phyloP scores from a whole-genome alignment of 2,797 vertebrate genomes.

The Moxostoma hubbsi region DNA sequence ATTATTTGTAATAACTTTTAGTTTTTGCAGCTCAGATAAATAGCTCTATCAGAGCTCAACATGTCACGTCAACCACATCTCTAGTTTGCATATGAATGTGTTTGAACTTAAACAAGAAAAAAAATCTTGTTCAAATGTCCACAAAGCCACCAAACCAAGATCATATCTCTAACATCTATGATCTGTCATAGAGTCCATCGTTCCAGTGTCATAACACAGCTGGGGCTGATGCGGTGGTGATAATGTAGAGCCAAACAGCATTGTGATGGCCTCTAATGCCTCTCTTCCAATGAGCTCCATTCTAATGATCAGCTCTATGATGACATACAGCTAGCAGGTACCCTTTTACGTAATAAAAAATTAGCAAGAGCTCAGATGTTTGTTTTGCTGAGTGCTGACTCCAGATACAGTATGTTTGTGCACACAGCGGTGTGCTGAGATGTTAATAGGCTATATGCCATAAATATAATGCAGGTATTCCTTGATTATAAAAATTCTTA shows the following conservation, averaged over 20 bases:
- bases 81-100: too few species aligned
- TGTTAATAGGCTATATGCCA: background rate
- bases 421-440: conserved; percentile 2
- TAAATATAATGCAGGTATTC: too few species aligned
- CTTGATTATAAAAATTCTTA: too few species aligned
- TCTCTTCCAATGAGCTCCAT: conserved; percentile 20
- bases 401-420: background rate
- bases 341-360: conserved; percentile 5
- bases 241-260: conserved; percentile 18
- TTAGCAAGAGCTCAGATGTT: background rate
- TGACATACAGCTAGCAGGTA: background rate
- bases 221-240: background rate
- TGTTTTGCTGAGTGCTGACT: background rate
- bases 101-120: too few species aligned
- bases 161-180: conserved; percentile 13
- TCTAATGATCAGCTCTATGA: conserved; percentile 8
- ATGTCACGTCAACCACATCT: too few species aligned
- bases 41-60: too few species aligned
- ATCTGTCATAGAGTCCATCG: conserved; percentile 14
- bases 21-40: background rate
- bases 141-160: background rate
- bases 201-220: conserved; percentile 14
- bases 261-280: background rate
- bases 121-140: background rate
- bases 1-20: too few species aligned